phyloP scores from a whole-genome alignment of 2,888 invertebrate species.

The Polydrusus tereticollis region DNA sequence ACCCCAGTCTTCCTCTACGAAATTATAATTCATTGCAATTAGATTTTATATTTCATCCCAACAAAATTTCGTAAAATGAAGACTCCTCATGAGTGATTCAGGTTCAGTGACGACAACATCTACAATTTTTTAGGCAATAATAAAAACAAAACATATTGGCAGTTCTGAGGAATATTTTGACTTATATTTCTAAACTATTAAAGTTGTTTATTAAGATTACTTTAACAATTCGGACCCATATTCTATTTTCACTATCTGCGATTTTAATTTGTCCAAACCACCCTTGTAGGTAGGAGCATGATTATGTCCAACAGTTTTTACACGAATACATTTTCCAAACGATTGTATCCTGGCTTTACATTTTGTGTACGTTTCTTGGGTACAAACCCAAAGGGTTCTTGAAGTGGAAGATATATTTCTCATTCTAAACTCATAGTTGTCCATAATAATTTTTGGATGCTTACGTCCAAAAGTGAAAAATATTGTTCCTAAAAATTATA shows the following conservation, averaged over 20 bases:
- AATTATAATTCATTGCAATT: too few relatives aligned
- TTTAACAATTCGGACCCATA: not conserved
- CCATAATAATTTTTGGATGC: slow-evolving; percentile 53
- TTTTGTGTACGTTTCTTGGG: slow-evolving; percentile 35
- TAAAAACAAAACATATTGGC: too few relatives aligned
- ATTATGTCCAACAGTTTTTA: slow-evolving; percentile 26
- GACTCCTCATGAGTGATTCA: too few relatives aligned
- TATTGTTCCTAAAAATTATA: slow-evolving; percentile 18
- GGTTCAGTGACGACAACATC: too few relatives aligned
- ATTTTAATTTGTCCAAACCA: slow-evolving; percentile 10
- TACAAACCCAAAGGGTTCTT: slow-evolving; percentile 54
- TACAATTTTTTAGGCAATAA: too few relatives aligned
- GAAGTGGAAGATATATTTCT: slow-evolving; percentile 28
- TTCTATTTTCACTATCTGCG: slow-evolving; percentile 14
- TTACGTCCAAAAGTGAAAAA: slow-evolving; percentile 47
- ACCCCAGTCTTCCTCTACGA: too few relatives aligned
- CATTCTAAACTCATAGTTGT: slow-evolving; percentile 51
- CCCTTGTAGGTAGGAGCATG: slow-evolving; percentile 33
- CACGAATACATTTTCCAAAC: slow-evolving; percentile 41
- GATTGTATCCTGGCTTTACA: slow-evolving; percentile 49
- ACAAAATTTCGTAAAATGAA: too few relatives aligned
- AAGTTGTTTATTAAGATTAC: too few relatives aligned
- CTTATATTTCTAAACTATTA: too few relatives aligned
- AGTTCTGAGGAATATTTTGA: too few relatives aligned
- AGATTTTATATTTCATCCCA: too few relatives aligned